Evolutionary conservation across 2,113 vertebrate genomes (phyloP).

Genomic region (Hepsetus odoe): DNA sequence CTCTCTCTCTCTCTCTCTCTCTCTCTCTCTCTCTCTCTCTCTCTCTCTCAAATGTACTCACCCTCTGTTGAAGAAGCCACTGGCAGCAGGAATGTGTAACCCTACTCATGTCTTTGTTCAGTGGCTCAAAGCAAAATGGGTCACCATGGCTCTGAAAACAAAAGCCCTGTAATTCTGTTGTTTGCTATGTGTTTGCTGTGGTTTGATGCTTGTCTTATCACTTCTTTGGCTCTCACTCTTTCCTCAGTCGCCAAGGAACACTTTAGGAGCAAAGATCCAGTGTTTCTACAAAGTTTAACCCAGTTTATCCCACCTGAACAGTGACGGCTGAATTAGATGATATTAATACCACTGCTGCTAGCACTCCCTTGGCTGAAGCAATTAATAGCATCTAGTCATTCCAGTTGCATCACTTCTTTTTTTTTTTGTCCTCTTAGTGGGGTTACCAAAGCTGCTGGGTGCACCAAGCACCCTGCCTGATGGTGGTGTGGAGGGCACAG

Average conservation of each 20-base stretch:
- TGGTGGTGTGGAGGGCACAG: constrained; percentile 82
- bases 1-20: constrained; percentile 3
- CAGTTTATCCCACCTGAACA: too few species aligned
- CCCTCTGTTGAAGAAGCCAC: not conserved
- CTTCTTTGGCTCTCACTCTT: not conserved
- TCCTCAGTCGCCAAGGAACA: not conserved
- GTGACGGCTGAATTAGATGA: not conserved
- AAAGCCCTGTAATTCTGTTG: constrained; percentile 26
- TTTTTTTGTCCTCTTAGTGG: constrained; percentile 73
- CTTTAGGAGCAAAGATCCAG: not conserved
- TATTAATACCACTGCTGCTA: not conserved
- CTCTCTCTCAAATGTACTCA: constrained; percentile 3
- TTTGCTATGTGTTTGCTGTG: not conserved
- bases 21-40: constrained; percentile 9
- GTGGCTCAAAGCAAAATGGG: constrained; percentile 46
- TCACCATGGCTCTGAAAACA: constrained; percentile 46
- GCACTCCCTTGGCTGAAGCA: not conserved
- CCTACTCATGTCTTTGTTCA: constrained; percentile 51
- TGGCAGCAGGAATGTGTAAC: constrained; percentile 30
- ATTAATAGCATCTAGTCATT: not conserved
- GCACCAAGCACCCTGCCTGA: constrained; percentile 80
- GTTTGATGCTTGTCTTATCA: constrained; percentile 20
- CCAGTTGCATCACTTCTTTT: not conserved
- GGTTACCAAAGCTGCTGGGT: constrained; percentile 88
- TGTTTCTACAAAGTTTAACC: not conserved